These are phyloP conservation scores for Caradrina clavipalpis DNA, from an alignment of 2,888 invertebrate genomes.

Conservation along the genomic window DNA sequence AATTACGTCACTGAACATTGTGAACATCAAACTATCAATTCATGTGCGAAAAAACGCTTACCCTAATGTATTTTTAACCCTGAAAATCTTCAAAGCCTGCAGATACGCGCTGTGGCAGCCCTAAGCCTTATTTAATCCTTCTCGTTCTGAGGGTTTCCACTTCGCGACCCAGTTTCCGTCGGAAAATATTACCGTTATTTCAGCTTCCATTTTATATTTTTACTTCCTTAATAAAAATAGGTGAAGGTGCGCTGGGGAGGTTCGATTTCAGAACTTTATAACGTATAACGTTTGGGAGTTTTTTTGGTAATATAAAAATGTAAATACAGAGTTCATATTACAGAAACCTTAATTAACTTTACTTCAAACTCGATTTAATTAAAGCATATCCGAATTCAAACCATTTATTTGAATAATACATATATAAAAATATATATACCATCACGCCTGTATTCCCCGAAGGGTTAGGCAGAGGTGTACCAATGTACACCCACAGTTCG, in stretches of 20 bases:
- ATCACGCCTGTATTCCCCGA: too few species aligned
- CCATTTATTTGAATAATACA: too few species aligned
- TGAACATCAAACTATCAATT: conserved; percentile 18
- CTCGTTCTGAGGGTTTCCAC: conserved; percentile 57
- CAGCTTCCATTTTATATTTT: conserved; percentile 62
- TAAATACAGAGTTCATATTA: not conserved
- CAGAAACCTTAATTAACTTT: too few species aligned
- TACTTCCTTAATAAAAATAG: conserved; percentile 58
- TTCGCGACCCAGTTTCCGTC: conserved; percentile 70
- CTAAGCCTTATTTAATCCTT: conserved; percentile 61
- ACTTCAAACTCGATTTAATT: too few species aligned
- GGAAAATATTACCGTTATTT: conserved; percentile 70
- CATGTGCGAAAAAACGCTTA: conserved; percentile 24
- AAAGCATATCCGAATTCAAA: too few species aligned
- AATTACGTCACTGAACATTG: not conserved
- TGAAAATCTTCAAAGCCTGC: conserved; percentile 40
- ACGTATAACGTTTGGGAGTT: not conserved
- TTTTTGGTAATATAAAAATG: not conserved
- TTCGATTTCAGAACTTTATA: conserved; percentile 41
- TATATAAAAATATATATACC: too few species aligned
- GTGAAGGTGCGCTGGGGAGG: conserved; percentile 12
- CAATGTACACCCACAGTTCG: too few species aligned
- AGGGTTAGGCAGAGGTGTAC: too few species aligned
- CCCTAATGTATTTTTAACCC: conserved; percentile 48
- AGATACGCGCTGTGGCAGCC: conserved; percentile 48